Evolutionary conservation across 2,888 invertebrate species (phyloP).

Genomic region (Biston stratarius): DNA sequence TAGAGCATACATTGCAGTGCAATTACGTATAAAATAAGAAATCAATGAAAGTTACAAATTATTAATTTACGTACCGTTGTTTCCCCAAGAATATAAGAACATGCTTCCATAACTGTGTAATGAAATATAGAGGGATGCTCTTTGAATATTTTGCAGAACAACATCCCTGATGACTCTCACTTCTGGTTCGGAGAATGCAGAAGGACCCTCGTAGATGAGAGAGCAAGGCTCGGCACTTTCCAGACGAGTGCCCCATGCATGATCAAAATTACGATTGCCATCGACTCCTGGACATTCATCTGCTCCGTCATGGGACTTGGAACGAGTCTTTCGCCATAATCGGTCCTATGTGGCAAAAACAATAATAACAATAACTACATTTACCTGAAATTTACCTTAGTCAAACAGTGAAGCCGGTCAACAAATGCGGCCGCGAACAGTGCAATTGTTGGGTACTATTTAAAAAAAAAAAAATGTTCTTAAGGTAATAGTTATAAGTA

Average conservation of each 20-base stretch:
- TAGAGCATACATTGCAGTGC: neutral
- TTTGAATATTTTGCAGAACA: constrained; percentile 78
- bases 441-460: too few relatives aligned
- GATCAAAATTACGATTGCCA: constrained; percentile 92
- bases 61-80: constrained; percentile 69
- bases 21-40: neutral
- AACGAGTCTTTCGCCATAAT: constrained; percentile 91
- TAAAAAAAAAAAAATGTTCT: constrained; percentile 1
- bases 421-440: neutral
- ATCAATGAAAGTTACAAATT: neutral
- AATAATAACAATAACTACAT: neutral
- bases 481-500: neutral
- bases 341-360: constrained; percentile 76
- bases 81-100: constrained; percentile 91
- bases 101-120: constrained; percentile 91
- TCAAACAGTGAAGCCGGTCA: neutral
- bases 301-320: constrained; percentile 70
- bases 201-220: constrained; percentile 88
- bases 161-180: constrained; percentile 86
- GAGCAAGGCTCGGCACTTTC: constrained; percentile 84
- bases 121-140: constrained; percentile 89
- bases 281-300: constrained; percentile 90
- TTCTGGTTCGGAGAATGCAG: constrained; percentile 90
- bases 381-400: neutral
- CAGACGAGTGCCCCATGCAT: constrained; percentile 88